These are phyloP conservation scores for Gymnoscopelus braueri DNA, from an alignment of 2,797 vertebrate genomes.

Conservation along the genomic window DNA sequence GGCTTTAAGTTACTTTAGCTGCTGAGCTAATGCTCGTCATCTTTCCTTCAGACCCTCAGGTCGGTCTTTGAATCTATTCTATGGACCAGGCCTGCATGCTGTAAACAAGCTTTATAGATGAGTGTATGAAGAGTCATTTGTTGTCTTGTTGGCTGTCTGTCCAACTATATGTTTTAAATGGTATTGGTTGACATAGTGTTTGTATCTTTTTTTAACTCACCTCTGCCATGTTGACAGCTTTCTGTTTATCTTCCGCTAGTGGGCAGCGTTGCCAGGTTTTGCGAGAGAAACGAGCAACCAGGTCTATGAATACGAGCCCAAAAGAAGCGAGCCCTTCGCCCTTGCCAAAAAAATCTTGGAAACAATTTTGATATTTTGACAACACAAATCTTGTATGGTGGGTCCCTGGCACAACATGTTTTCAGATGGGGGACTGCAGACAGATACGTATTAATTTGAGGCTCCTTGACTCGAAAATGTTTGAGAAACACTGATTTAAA, in stretches of 20 bases:
- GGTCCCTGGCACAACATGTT: too few species aligned
- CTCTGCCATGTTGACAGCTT: constrained; percentile 72
- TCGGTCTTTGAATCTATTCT: not conserved
- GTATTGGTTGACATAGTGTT: not conserved
- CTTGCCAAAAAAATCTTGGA: too few species aligned
- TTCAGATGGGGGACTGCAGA: too few species aligned
- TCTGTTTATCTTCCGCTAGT: constrained; percentile 57
- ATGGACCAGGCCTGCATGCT: not conserved
- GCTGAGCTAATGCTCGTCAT: not conserved
- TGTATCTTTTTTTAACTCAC: constrained; percentile 38
- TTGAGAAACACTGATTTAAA: too few species aligned
- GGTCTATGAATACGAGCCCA: too few species aligned
- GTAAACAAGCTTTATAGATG: not conserved
- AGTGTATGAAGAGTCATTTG: not conserved
- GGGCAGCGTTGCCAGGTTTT: not conserved
- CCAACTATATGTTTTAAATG: not conserved
- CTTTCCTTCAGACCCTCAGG: not conserved
- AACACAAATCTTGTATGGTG: too few species aligned
- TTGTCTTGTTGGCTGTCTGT: too few species aligned
- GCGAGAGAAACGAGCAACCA: too few species aligned
- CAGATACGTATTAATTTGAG: too few species aligned
- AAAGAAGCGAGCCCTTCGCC: too few species aligned
- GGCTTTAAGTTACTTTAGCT: constrained; percentile 14
- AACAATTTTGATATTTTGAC: too few species aligned
- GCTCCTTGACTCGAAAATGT: too few species aligned